phyloP scores from a whole-genome alignment of 2,888 invertebrate genomes.

The Chrysomela aeneicollis region DNA sequence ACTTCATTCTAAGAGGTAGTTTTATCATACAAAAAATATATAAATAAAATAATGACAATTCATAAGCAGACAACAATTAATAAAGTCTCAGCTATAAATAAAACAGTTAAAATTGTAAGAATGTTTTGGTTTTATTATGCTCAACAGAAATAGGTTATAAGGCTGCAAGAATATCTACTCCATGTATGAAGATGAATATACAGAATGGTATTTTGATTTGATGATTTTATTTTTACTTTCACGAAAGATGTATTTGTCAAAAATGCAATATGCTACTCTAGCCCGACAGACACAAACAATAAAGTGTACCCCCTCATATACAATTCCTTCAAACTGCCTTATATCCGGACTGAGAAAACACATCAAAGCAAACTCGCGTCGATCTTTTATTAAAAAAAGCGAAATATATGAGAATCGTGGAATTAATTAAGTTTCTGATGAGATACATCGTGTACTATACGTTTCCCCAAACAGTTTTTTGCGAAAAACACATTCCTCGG shows the following conservation, averaged over 20 bases:
- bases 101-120: no score
- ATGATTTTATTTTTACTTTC: not conserved
- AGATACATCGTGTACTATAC: not conserved
- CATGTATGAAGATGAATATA: no score
- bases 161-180: no score
- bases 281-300: not conserved
- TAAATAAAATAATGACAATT: no score
- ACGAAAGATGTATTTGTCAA: not conserved
- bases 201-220: not conserved
- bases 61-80: no score
- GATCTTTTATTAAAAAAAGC: conserved; percentile 15
- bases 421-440: conserved; percentile 16
- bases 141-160: no score
- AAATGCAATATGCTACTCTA: not conserved
- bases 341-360: conserved; percentile 11
- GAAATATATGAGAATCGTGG: conserved; percentile 11
- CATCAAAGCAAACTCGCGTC: conserved; percentile 11
- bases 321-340: not conserved
- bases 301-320: not conserved
- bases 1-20: no score
- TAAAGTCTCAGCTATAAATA: no score
- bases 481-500: no score
- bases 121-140: no score
- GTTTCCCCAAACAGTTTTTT: not conserved
- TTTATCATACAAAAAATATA: no score